These are phyloP conservation scores for Coracias cyanogaster DNA, from an alignment of 2,797 vertebrate genomes.

Conservation along the genomic window DNA sequence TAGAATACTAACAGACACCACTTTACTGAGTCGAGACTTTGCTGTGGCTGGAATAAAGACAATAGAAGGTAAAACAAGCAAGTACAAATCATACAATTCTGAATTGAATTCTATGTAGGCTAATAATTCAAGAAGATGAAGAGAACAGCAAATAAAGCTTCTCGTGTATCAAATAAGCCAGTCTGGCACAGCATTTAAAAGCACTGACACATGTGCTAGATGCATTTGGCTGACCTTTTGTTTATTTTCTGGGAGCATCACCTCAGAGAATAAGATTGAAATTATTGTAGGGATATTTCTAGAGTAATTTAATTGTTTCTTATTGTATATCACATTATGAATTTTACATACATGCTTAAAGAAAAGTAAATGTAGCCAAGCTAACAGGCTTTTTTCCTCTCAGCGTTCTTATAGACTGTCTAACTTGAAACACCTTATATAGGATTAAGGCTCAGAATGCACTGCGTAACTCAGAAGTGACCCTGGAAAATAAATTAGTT, in stretches of 20 bases:
- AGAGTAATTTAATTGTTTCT: neutral
- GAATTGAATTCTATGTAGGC: neutral
- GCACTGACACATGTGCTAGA: neutral
- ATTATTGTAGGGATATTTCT: neutral
- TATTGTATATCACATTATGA: neutral
- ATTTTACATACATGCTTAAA: neutral
- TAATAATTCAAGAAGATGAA: neutral
- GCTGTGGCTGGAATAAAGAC: neutral
- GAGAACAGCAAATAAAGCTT: neutral
- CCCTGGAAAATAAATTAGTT: conserved; percentile 19
- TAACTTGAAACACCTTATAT: neutral
- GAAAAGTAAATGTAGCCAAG: neutral
- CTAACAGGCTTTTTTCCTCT: neutral
- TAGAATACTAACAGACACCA: neutral
- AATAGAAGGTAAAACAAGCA: neutral
- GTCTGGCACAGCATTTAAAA: neutral
- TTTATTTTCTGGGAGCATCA: neutral
- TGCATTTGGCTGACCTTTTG: neutral
- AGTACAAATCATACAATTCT: neutral
- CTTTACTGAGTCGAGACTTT: neutral
- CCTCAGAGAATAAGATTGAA: neutral
- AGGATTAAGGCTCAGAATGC: neutral
- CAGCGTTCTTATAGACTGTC: neutral
- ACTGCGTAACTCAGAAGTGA: conserved; percentile 20
- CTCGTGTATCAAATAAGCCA: neutral